Conservation (phyloP, 2,797 vertebrate genomes). For the Alosa sapidissima region DNA sequence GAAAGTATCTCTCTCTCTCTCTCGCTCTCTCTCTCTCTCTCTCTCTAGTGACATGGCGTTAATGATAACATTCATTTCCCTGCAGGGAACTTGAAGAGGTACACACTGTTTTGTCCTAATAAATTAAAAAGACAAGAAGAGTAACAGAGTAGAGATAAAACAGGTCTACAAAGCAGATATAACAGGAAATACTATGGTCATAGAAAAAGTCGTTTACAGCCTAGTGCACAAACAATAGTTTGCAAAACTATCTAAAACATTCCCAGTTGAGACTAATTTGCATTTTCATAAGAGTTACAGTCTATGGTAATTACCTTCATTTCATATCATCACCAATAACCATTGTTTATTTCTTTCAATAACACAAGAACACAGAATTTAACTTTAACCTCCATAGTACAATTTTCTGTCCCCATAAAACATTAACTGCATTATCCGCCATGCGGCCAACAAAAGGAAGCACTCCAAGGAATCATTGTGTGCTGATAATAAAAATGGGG, state of each 20-base stretch:
- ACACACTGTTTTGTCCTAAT: background rate
- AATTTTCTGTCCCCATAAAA: background rate
- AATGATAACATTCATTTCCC: background rate
- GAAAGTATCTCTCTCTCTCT: too few species aligned
- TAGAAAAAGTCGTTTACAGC: background rate
- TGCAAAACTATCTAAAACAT: background rate
- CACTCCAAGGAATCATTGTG: too few species aligned
- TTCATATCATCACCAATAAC: background rate
- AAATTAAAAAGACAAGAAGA: background rate
- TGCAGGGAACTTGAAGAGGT: background rate
- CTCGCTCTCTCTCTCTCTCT: too few species aligned
- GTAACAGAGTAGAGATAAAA: background rate
- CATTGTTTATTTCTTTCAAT: background rate
- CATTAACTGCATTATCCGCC: too few species aligned
- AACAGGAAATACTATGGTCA: background rate
- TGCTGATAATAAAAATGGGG: too few species aligned
- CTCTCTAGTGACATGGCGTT: too few species aligned
- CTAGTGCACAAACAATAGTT: background rate
- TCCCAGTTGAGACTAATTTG: background rate
- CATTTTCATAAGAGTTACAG: background rate
- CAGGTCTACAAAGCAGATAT: background rate
- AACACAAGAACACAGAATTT: background rate
- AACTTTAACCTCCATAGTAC: background rate
- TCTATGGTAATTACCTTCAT: background rate
- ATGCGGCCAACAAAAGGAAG: too few species aligned